These are phyloP conservation scores for Pogoniulus pusillus DNA, from an alignment of 2,797 vertebrate genomes.

Conservation along the genomic window DNA sequence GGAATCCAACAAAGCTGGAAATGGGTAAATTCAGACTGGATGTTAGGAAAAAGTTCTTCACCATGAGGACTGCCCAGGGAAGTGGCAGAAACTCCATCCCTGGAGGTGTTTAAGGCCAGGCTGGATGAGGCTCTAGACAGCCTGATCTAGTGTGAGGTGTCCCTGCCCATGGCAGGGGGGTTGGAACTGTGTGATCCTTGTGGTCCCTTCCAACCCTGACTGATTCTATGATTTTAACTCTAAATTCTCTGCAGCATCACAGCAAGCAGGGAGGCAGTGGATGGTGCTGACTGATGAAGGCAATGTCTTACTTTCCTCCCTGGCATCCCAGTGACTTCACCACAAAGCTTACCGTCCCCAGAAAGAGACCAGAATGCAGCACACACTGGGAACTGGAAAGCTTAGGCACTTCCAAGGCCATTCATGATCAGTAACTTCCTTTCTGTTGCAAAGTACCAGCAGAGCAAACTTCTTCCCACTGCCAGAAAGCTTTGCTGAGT, in stretches of 20 bases:
- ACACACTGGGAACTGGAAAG: background rate
- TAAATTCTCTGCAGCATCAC: fast-evolving
- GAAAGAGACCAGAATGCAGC: background rate
- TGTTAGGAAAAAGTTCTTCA: too few species aligned
- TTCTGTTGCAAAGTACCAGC: background rate
- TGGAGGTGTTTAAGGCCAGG: too few species aligned
- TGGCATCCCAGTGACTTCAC: background rate
- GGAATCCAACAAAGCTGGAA: too few species aligned
- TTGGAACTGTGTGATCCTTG: too few species aligned
- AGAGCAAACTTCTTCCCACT: background rate
- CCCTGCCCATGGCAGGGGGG: too few species aligned
- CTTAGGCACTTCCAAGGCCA: background rate
- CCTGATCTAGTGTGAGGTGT: too few species aligned
- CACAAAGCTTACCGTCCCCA: background rate
- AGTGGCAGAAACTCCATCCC: too few species aligned
- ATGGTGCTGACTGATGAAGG: background rate
- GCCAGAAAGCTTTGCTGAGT: background rate
- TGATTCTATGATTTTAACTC: background rate
- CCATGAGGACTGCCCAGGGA: too few species aligned
- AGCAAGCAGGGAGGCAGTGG: background rate
- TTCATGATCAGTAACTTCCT: background rate
- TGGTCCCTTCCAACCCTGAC: too few species aligned
- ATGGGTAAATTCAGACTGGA: too few species aligned
- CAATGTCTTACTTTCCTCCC: background rate
- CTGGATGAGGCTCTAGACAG: too few species aligned